A percentile compares a stretch with the other conserved stretches of the same genome.
Conservation (phyloP, 2,797 vertebrate genomes). For the Anabas testudineus region DNA sequence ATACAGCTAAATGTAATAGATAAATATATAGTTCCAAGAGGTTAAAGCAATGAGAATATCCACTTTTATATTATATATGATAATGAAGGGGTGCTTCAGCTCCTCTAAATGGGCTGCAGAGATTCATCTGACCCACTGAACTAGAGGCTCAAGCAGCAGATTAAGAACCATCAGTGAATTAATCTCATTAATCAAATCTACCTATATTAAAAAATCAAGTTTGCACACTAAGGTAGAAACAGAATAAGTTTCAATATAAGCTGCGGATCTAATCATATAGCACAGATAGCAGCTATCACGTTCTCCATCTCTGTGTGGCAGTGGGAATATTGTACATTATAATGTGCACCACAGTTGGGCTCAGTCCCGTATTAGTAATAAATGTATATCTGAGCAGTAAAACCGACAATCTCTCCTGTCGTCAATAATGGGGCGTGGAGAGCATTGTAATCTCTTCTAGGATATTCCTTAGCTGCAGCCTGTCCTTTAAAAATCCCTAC, state of each 20-base stretch:
- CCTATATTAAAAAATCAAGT: too few relatives aligned
- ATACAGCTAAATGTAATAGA: too few relatives aligned
- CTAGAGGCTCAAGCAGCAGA: constrained; percentile 27
- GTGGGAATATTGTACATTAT: constrained; percentile 15
- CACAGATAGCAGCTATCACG: neutral
- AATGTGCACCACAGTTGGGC: constrained; percentile 8
- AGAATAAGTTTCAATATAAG: neutral
- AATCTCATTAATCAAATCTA: too few relatives aligned
- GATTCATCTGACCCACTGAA: too few relatives aligned
- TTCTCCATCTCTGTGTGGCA: constrained; percentile 6
- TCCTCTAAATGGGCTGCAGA: neutral
- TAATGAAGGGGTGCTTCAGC: neutral
- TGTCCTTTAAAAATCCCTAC: constrained; percentile 63
- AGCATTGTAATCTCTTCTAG: constrained; percentile 45
- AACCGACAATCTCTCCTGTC: constrained; percentile 21
- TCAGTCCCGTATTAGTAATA: constrained; percentile 13
- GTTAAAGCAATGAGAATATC: too few relatives aligned
- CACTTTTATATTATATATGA: too few relatives aligned
- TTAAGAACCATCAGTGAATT: neutral
- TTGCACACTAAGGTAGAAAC: too few relatives aligned
- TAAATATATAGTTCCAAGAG: neutral
- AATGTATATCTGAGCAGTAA: constrained; percentile 27
- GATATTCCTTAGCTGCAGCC: constrained; percentile 52
- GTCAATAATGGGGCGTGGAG: constrained; percentile 51
- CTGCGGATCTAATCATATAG: constrained; percentile 26